Percentiles rank a stretch among this genome's conserved stretches.
These are phyloP conservation scores for Pseudocheirus occidentalis DNA, from an alignment of 2,797 vertebrate genomes.

Conservation along the genomic window DNA sequence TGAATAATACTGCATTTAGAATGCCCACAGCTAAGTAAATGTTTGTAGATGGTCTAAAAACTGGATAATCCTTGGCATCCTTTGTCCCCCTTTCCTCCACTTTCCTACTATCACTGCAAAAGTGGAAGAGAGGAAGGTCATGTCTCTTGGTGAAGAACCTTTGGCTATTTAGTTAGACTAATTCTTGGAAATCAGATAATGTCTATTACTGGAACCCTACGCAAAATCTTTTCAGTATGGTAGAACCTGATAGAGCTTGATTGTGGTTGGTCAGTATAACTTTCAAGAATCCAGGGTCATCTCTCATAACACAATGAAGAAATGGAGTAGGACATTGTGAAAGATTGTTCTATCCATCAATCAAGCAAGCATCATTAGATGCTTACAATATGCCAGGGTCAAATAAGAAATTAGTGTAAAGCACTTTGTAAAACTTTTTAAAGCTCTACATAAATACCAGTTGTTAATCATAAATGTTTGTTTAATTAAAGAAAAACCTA, in stretches of 20 bases:
- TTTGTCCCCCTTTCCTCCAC: background rate
- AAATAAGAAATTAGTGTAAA: background rate
- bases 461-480: background rate
- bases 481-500: background rate
- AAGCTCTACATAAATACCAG: background rate
- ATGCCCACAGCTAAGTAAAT: background rate
- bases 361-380: background rate
- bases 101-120: background rate
- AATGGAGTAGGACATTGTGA: background rate
- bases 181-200: background rate
- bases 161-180: background rate
- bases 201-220: background rate
- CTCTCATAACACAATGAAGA: background rate
- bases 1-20: background rate
- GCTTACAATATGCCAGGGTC: background rate
- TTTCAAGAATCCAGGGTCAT: background rate
- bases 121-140: background rate
- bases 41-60: background rate
- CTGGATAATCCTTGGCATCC: background rate
- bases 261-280: background rate
- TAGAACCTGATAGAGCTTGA: background rate
- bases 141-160: background rate
- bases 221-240: background rate
- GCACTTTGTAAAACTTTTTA: background rate
- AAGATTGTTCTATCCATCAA: background rate